A percentile compares a stretch with the other conserved stretches of the same genome.
Evolutionary conservation across 2,888 invertebrate genomes (phyloP).

Genomic region (Gnatocerus cornutus): DNA sequence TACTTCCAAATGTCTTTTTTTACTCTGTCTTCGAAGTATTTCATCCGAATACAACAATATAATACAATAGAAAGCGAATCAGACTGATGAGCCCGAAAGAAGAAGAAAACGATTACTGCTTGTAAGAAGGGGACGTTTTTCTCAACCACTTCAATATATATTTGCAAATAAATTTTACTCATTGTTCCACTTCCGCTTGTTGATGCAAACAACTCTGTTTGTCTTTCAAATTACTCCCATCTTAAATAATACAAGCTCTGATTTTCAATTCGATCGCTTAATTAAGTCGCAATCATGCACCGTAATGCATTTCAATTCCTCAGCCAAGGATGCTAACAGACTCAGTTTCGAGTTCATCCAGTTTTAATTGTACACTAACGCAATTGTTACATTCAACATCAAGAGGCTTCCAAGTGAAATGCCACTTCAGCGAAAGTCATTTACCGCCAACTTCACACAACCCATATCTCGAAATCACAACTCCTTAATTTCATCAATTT

Average conservation of each 20-base stretch:
- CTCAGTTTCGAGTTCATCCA: slow-evolving; percentile 31
- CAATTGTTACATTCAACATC: slow-evolving; percentile 29
- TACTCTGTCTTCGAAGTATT: slow-evolving; percentile 16
- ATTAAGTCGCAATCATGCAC: slow-evolving; percentile 34
- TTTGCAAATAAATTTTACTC: slow-evolving; percentile 37
- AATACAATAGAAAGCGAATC: slow-evolving; percentile 40
- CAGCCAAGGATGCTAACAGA: slow-evolving; percentile 5
- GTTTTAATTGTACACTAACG: slow-evolving; percentile 33
- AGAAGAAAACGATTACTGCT: slow-evolving; percentile 35
- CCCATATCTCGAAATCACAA: slow-evolving; percentile 21
- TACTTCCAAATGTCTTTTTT: slow-evolving; percentile 19
- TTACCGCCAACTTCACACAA: slow-evolving; percentile 17
- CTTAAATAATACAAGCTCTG: slow-evolving; percentile 25
- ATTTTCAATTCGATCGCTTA: slow-evolving; percentile 29
- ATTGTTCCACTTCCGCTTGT: slow-evolving; percentile 32
- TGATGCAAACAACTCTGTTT: slow-evolving; percentile 31
- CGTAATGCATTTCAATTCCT: slow-evolving; percentile 35
- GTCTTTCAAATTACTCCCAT: slow-evolving; percentile 29
- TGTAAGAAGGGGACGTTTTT: slow-evolving; percentile 31
- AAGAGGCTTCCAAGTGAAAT: slow-evolving; percentile 22
- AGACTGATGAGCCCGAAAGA: slow-evolving; percentile 38
- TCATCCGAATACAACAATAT: slow-evolving; percentile 36
- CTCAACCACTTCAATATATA: slow-evolving; percentile 32
- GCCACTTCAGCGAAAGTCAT: slow-evolving; percentile 34
- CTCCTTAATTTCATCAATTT: slow-evolving; percentile 21